Percentiles rank a stretch among this genome's conserved stretches.
phyloP scores from a whole-genome alignment of 2,888 invertebrate species.

The Aphodius sticticus region DNA sequence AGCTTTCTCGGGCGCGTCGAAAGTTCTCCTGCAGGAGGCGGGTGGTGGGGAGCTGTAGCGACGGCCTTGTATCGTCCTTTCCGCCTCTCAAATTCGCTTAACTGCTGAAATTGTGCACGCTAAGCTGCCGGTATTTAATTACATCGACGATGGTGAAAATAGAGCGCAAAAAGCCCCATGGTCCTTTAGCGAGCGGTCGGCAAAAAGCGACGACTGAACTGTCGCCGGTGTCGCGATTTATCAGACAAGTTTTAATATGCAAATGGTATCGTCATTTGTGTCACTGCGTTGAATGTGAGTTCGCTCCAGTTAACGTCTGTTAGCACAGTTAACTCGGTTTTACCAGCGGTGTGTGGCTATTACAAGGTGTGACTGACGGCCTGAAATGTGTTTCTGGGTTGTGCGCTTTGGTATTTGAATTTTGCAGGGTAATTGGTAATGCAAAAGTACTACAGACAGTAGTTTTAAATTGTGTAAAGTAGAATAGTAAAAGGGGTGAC shows the following conservation, averaged over 20 bases:
- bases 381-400: no score
- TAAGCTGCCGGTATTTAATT: not conserved
- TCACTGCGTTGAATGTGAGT: not conserved
- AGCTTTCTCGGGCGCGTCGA: conserved; percentile 4
- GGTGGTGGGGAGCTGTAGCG: not conserved
- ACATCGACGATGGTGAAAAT: not conserved
- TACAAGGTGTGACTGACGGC: no score
- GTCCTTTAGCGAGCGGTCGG: not conserved
- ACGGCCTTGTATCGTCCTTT: not conserved
- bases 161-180: not conserved
- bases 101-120: conserved; percentile 4
- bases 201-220: not conserved
- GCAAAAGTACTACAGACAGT: no score
- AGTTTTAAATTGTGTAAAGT: no score
- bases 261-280: not conserved
- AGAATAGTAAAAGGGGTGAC: no score
- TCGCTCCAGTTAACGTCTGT: not conserved
- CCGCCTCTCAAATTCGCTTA: conserved; percentile 4
- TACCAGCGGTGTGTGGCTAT: no score
- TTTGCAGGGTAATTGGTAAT: no score
- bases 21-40: not conserved
- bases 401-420: no score
- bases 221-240: not conserved
- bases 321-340: not conserved
- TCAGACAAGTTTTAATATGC: not conserved